Base-by-base conservation (phyloP, 1,140 invertebrate species). In the Globodera ellingtonae region DNA sequence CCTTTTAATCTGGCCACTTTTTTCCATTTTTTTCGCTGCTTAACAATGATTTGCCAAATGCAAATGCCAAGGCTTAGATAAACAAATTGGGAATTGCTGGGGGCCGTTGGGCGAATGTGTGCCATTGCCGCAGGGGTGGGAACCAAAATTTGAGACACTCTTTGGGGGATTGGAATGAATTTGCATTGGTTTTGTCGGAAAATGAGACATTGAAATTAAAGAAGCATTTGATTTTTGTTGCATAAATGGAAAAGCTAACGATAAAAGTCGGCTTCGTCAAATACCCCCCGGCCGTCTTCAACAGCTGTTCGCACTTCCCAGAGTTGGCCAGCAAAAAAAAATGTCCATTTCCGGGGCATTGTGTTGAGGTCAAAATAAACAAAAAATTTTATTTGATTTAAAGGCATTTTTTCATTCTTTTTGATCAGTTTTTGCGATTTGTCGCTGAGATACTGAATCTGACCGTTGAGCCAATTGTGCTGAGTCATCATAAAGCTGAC, bases 291-390 rank as follows among this genome's bases (percentile, higher is more conserved):
- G 67, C 67, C 67, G 67, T 70, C 4, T 70, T 70, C 21, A 70
- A 70, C 67, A 24, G 6, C 6, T 70, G 67, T 21, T 8, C 67
- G 10, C 9, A 70, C 21, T 70, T 70, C 18, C 67, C 67, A 18
- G 67, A 47, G 2, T 70, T 70, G 67, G 6, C 21, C 67, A 70
- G 24, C 46, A 35, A 5, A 70, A 35, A 18, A 10, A 70, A 75
- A 1, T 83, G 82, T 52, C 82, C 82, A 4, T 83, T 84, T 75
- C 82, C 82, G 48, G 82, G 82, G 3, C 84, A 83, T 82, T 83
- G 82, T 48, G 75, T 83, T 6, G 82, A 83, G 56, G 82, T 85
- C 15, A 6, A 44, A 8, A 10, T 8, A 13, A 52, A 52, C 7
- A 35, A 35, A 35, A 24, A 35, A 35, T 35, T 0, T 35, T 35